Percentiles rank a stretch among this genome's conserved stretches.
Conservation (phyloP, 2,888 invertebrate genomes). For the Idaea straminata region DNA sequence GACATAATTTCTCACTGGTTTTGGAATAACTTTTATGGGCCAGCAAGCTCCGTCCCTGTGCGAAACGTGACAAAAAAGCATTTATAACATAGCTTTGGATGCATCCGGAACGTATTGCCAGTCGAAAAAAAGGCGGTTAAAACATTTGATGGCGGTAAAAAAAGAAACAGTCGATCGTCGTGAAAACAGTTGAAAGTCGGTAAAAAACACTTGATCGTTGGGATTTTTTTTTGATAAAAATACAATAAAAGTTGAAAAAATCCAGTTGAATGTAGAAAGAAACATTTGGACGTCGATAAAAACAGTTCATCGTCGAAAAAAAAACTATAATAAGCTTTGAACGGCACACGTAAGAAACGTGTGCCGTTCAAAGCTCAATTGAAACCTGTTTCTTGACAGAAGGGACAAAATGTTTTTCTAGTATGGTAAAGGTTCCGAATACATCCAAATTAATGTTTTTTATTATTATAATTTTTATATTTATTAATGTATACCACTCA, state of each 20-base stretch:
- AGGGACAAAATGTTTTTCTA: not conserved
- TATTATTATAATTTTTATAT: slow-evolving; percentile 23
- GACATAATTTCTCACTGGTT: slow-evolving; percentile 13
- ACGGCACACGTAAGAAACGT: no score
- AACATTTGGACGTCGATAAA: no score
- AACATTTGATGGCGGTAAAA: no score
- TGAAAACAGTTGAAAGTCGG: no score
- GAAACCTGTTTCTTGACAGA: no score
- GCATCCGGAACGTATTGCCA: slow-evolving; percentile 38
- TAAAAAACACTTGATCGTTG: not conserved
- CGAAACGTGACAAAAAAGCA: slow-evolving; percentile 51
- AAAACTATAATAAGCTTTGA: no score
- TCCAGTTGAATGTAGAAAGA: not conserved
- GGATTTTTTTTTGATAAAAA: not conserved
- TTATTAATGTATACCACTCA: slow-evolving; percentile 58
- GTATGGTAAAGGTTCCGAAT: slow-evolving; percentile 40
- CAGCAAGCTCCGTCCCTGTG: slow-evolving; percentile 74
- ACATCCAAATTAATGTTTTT: slow-evolving; percentile 33
- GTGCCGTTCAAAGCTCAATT: no score
- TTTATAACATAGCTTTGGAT: slow-evolving; percentile 35
- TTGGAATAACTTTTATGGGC: slow-evolving; percentile 28
- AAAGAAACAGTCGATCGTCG: no score
- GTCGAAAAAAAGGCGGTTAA: not conserved
- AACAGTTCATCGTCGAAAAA: no score
- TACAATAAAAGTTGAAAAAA: not conserved